Conservation (phyloP, 1,140 invertebrate genomes). For the Arctopsyche grandis region DNA sequence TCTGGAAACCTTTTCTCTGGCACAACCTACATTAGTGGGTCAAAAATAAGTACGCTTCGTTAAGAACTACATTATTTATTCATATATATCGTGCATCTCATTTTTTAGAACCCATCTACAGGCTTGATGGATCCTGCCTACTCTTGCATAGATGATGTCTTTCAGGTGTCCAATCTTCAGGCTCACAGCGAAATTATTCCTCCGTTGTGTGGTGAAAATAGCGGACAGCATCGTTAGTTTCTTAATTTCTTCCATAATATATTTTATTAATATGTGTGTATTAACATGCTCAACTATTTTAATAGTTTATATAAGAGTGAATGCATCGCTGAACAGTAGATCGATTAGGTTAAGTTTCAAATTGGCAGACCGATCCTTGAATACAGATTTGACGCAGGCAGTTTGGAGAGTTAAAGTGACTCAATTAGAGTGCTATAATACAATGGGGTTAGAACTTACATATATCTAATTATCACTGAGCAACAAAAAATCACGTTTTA, state of each 20-base stretch:
- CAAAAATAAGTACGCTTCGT: background rate
- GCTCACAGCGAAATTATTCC: constrained; percentile 66
- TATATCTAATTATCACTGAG: background rate
- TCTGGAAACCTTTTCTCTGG: constrained; percentile 78
- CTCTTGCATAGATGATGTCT: constrained; percentile 63
- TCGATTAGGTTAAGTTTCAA: constrained; percentile 63
- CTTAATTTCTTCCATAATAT: background rate
- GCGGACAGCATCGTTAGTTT: constrained; percentile 74
- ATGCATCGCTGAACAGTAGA: constrained; percentile 62
- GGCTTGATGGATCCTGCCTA: constrained; percentile 59
- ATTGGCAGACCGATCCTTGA: constrained; percentile 60
- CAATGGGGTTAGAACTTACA: constrained; percentile 57
- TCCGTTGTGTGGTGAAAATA: constrained; percentile 81
- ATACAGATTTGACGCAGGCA: constrained; percentile 62
- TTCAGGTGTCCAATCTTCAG: constrained; percentile 67
- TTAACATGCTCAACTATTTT: background rate
- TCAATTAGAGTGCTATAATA: constrained; percentile 70
- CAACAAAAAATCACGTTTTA: background rate
- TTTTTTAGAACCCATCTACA: background rate
- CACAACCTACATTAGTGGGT: constrained; percentile 69
- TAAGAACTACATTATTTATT: background rate
- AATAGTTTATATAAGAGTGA: constrained; percentile 63
- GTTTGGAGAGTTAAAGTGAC: constrained; percentile 72
- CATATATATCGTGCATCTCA: background rate
- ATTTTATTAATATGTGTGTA: background rate